Percentiles rank a stretch among this genome's conserved stretches.
These are phyloP conservation scores for Caenorhabditis angaria DNA, from an alignment of 2,888 invertebrate species.

Conservation along the genomic window DNA sequence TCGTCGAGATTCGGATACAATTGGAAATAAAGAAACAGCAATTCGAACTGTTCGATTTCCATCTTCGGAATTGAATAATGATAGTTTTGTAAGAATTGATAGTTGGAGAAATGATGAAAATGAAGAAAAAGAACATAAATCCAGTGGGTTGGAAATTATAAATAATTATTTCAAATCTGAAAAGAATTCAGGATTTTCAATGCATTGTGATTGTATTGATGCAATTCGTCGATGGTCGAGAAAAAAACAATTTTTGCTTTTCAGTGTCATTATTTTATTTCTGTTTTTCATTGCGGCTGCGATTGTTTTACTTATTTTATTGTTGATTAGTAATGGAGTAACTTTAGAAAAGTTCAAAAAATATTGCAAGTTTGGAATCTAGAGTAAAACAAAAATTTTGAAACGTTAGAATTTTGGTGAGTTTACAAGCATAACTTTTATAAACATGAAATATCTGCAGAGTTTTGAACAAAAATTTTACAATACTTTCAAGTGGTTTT, in stretches of 20 bases:
- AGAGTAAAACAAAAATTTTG: not conserved
- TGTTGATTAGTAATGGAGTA: constrained; percentile 33
- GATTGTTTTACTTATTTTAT: constrained; percentile 29
- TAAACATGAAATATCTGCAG: no score
- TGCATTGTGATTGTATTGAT: constrained; percentile 20
- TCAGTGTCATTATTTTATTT: constrained; percentile 24
- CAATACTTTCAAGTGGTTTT: no score
- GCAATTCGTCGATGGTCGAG: constrained; percentile 32
- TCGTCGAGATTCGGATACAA: constrained; percentile 27
- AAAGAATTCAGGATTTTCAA: constrained; percentile 15
- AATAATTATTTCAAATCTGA: not conserved
- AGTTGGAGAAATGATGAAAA: constrained; percentile 31
- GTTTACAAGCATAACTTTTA: no score
- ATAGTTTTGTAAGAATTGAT: constrained; percentile 33
- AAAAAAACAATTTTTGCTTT: constrained; percentile 21
- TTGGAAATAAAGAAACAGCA: constrained; percentile 29
- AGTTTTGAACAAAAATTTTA: no score
- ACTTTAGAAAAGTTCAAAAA: constrained; percentile 6
- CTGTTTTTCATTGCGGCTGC: constrained; percentile 35
- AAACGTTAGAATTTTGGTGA: no score
- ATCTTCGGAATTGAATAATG: constrained; percentile 25
- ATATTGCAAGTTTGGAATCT: not conserved
- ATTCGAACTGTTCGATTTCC: constrained; percentile 34
- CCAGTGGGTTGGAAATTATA: constrained; percentile 8
- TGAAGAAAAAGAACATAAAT: constrained; percentile 19